Evolutionary conservation across 2,888 invertebrate genomes (phyloP), one percentile per base, ranked within the genome.

Genomic region (Trachelus stipa): DNA sequence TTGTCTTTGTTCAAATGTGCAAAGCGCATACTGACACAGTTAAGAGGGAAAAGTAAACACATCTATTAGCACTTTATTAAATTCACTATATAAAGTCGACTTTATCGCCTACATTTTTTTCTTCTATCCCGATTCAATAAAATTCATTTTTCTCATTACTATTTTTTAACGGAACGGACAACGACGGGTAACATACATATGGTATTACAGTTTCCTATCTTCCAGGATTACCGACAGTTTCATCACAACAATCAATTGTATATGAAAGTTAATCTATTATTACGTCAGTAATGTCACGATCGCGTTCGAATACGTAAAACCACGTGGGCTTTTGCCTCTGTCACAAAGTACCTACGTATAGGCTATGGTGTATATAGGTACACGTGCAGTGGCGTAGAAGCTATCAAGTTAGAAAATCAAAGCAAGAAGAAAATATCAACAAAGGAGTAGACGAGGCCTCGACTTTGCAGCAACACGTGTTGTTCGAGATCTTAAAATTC

Each of bases 231-330:
- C 9, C 23, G 23, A 56, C 23, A 56, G 56, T 56, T 23, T 23
- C 56, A 23, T 56, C 23, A 9, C 6, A 23, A 56, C 56, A 9
- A 23, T 56, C 56, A 23, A 23, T 23, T 9, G 23, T 23, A 9
- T 56, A 9, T 23, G 56, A 56, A 23, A 56, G 9, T 56, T 23
- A 56, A 56, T 23, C 12, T 31, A 71, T 40, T 74, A 9, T 77
- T 15, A 68, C 40, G 35, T 75, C 40, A 56, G 34, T 74, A 30
- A 33, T 33, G 34, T 68, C 73, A 40, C 56, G 34, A 77, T 69
- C 35, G 34, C 30, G 68, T 34, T 69, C 69, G 30, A 71, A 11
- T 33, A 71, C 31, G 33, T 71, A 71, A 71, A 71, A 31, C 30
- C 31, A 71, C 31, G 71, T 71, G 71, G 71, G 6, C 71, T 30